A percentile compares a stretch with the other conserved stretches of the same genome.
These are phyloP conservation scores for Dilophus febrilis DNA, from an alignment of 2,888 invertebrate genomes.

Conservation along the genomic window DNA sequence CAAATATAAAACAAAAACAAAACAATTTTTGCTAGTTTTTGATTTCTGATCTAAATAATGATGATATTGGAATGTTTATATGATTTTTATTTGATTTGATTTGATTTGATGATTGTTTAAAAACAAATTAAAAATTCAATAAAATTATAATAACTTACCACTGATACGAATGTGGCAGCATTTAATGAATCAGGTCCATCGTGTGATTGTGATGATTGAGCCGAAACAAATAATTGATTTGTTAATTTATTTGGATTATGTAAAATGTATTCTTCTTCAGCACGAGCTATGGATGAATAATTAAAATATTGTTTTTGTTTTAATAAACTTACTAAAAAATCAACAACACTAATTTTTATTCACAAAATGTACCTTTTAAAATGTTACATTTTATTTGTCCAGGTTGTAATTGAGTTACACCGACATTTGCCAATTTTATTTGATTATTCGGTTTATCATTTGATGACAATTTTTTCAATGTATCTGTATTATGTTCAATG, in stretches of 20 bases:
- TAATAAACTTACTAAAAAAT: background rate
- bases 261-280: conserved; percentile 40
- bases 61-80: too few relatives aligned
- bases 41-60: too few relatives aligned
- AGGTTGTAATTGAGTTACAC: conserved; percentile 60
- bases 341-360: background rate
- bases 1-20: conserved; percentile 5
- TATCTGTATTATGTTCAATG: conserved; percentile 43
- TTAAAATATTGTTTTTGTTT: conserved; percentile 16
- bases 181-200: conserved; percentile 32
- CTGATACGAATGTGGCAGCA: conserved; percentile 56
- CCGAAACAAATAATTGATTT: conserved; percentile 39
- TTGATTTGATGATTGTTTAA: too few relatives aligned
- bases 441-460: conserved; percentile 54
- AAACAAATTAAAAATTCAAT: too few relatives aligned
- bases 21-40: too few relatives aligned
- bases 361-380: conserved; percentile 52
- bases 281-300: conserved; percentile 40
- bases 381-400: conserved; percentile 91
- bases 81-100: too few relatives aligned
- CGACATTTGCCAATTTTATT: conserved; percentile 43
- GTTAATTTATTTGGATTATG: conserved; percentile 33
- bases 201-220: conserved; percentile 26
- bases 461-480: conserved; percentile 43
- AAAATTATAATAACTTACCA: conserved; percentile 44